Percentiles rank a stretch among this genome's conserved stretches.
These are phyloP conservation scores for Macrostomum cliftonense DNA, from an alignment of 2,888 invertebrate species.

Conservation along the genomic window DNA sequence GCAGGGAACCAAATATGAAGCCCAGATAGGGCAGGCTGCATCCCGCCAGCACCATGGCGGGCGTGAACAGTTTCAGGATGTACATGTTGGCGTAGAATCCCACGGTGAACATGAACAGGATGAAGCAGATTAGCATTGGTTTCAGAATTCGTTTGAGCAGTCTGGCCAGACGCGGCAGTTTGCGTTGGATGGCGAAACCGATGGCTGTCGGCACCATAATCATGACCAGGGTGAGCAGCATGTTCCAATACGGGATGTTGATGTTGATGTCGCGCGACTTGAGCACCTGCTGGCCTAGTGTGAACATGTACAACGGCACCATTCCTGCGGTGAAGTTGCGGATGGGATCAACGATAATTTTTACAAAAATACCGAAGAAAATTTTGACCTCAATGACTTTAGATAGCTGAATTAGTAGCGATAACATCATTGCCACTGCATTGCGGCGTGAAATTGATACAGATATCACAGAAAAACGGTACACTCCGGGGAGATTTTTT, in stretches of 20 bases:
- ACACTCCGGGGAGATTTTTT: too few species aligned
- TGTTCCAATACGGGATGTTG: slow-evolving; percentile 56
- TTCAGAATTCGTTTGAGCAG: slow-evolving; percentile 46
- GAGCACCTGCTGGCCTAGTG: slow-evolving; percentile 58
- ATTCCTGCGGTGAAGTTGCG: slow-evolving; percentile 43
- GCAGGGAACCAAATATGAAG: slow-evolving; percentile 22
- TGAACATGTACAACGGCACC: slow-evolving; percentile 77
- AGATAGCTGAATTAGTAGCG: too few species aligned
- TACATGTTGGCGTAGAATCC: slow-evolving; percentile 72
- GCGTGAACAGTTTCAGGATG: slow-evolving; percentile 62
- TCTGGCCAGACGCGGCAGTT: slow-evolving; percentile 46
- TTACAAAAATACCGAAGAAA: too few species aligned
- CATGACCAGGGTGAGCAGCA: slow-evolving; percentile 53
- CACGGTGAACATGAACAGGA: slow-evolving; percentile 64
- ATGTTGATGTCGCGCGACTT: slow-evolving; percentile 46
- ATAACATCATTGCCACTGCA: too few species aligned
- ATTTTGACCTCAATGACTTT: too few species aligned
- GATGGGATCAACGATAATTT: too few species aligned
- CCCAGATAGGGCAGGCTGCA: slow-evolving; percentile 28
- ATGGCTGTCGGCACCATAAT: slow-evolving; percentile 53
- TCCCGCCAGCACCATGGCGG: slow-evolving; percentile 20
- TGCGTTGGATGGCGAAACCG: slow-evolving; percentile 33
- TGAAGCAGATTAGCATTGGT: slow-evolving; percentile 57
- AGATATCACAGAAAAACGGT: too few species aligned
- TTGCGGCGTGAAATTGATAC: too few species aligned